Conservation (phyloP, 2,888 invertebrate species). For the Caenorhabditis zanzibari region DNA sequence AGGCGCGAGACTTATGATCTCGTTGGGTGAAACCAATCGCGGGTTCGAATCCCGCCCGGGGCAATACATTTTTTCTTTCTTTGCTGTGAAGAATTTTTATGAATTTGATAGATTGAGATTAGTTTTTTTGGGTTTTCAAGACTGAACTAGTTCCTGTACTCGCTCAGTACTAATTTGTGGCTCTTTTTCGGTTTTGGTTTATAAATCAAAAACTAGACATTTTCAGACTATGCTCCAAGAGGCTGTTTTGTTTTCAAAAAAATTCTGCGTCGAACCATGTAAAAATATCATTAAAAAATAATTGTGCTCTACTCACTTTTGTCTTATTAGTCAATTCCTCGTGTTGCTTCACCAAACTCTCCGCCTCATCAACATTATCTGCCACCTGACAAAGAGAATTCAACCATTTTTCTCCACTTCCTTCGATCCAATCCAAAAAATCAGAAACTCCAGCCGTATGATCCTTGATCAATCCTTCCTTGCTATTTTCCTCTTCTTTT, state of each 20-base stretch:
- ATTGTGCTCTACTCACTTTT: slow-evolving; percentile 40
- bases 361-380: slow-evolving; percentile 87
- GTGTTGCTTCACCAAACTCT: slow-evolving; percentile 89
- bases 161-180: too few species aligned
- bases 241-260: too few species aligned
- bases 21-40: slow-evolving; percentile 44
- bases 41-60: slow-evolving; percentile 58
- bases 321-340: slow-evolving; percentile 86
- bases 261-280: too few species aligned
- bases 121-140: too few species aligned
- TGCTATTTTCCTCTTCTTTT: slow-evolving; percentile 67
- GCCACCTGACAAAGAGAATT: slow-evolving; percentile 86
- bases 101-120: too few species aligned
- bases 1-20: slow-evolving; percentile 56
- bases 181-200: too few species aligned
- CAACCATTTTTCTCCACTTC: slow-evolving; percentile 89
- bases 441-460: slow-evolving; percentile 74
- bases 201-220: too few species aligned
- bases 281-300: background rate
- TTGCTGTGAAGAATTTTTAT: too few species aligned
- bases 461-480: slow-evolving; percentile 71
- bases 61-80: slow-evolving; percentile 11
- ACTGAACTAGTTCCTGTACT: too few species aligned
- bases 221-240: too few species aligned
- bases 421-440: slow-evolving; percentile 83